Percentiles rank a stretch among this genome's conserved stretches.
Evolutionary conservation across 2,113 vertebrate genomes (phyloP).

Genomic region (Pachycephala philippinensis): DNA sequence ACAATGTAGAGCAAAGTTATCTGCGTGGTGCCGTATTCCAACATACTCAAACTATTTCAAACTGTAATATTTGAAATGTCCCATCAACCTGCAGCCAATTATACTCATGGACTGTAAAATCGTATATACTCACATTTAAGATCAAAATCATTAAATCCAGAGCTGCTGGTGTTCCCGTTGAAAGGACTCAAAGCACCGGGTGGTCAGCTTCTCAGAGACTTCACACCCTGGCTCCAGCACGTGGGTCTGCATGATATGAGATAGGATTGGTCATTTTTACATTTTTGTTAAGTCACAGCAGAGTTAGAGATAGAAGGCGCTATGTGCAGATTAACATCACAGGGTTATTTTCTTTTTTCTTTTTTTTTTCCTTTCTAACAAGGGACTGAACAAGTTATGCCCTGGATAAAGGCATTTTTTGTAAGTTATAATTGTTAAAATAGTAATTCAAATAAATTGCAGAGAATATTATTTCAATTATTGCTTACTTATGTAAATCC

Average conservation of each 20-base stretch:
- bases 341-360: accelerated
- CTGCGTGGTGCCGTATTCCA: not conserved
- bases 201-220: not conserved
- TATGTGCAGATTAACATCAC: not conserved
- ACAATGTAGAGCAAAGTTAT: not conserved
- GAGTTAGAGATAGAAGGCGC: not conserved
- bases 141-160: not conserved
- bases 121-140: not conserved
- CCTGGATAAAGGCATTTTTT: not conserved
- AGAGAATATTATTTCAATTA: not conserved
- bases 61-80: not conserved
- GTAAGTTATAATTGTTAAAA: not conserved
- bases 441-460: not conserved
- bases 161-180: accelerated
- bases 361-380: not conserved
- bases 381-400: not conserved
- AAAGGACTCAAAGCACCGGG: not conserved
- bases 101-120: not conserved
- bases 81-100: not conserved
- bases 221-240: not conserved
- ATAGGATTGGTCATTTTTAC: not conserved
- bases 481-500: not conserved
- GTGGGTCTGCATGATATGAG: not conserved
- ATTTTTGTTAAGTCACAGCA: not conserved
- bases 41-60: not conserved